Evolutionary conservation across 2,797 vertebrate species (phyloP).

Genomic region (Anguilla pacifica): DNA sequence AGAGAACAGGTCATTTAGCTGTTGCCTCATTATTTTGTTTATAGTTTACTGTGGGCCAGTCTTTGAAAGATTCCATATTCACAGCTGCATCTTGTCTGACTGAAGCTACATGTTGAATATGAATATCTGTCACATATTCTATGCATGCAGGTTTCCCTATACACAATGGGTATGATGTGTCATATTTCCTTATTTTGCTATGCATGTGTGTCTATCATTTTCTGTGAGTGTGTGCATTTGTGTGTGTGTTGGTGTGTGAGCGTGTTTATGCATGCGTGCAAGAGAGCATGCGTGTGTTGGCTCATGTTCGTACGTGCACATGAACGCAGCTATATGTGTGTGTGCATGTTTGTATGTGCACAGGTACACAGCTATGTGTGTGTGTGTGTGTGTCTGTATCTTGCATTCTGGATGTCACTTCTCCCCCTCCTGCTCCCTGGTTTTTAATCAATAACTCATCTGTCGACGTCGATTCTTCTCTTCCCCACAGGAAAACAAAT

Average conservation of each 20-base stretch:
- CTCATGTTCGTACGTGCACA: background rate
- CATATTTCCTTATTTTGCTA: background rate
- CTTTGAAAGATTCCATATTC: background rate
- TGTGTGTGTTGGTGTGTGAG: background rate
- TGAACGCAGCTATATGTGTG: background rate
- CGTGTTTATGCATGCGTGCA: background rate
- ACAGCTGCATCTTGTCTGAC: background rate
- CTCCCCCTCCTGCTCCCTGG: constrained; percentile 47
- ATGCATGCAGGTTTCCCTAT: background rate
- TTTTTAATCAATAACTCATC: constrained; percentile 66
- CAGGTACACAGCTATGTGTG: background rate
- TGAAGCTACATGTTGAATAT: background rate
- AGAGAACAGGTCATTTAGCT: background rate
- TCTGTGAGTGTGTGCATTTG: constrained; percentile 2
- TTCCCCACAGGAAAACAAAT: constrained; percentile 59
- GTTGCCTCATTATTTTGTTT: background rate
- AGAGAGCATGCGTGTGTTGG: background rate
- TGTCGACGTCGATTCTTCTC: constrained; percentile 60
- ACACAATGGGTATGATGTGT: background rate
- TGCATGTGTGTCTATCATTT: background rate
- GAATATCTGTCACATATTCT: background rate
- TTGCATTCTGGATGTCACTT: constrained; percentile 50
- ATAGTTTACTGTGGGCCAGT: background rate
- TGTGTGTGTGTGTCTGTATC: constrained; percentile 14
- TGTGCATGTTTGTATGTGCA: background rate